phyloP scores from a whole-genome alignment of 2,888 invertebrate species.

The Melinopterus prodromus region DNA sequence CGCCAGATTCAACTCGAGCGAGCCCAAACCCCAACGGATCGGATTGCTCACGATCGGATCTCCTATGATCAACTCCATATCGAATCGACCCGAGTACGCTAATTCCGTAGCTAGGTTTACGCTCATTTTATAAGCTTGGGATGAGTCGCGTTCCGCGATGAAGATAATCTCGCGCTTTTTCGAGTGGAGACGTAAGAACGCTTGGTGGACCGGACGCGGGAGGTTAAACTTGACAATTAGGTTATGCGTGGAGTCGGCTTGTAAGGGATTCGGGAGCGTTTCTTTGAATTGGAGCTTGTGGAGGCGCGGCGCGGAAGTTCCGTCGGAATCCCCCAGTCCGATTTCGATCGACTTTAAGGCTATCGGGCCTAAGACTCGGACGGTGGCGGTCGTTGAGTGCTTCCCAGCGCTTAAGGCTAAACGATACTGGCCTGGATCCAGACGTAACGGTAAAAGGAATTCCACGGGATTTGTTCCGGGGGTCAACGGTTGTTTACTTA shows the following conservation, averaged over 20 bases:
- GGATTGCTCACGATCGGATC: conserved; percentile 92
- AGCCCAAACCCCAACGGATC: conserved; percentile 85
- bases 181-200: conserved; percentile 83
- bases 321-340: conserved; percentile 90
- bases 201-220: conserved; percentile 82
- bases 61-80: conserved; percentile 86
- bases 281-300: conserved; percentile 77
- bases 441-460: conserved; percentile 81
- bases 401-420: conserved; percentile 78
- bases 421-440: conserved; percentile 86
- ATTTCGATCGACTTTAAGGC: conserved; percentile 82
- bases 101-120: conserved; percentile 84
- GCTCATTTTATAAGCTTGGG: conserved; percentile 85
- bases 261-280: conserved; percentile 73
- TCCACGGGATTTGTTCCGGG: conserved; percentile 69
- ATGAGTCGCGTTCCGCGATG: conserved; percentile 88
- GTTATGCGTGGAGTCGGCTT: conserved; percentile 88
- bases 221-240: conserved; percentile 83
- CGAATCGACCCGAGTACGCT: conserved; percentile 79
- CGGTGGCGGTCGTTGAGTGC: conserved; percentile 61
- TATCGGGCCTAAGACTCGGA: conserved; percentile 80
- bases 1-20: conserved; percentile 76
- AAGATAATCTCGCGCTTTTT: conserved; percentile 86
- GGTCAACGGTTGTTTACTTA: conserved; percentile 71
- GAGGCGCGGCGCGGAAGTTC: conserved; percentile 82